Percentiles rank a stretch among this genome's conserved stretches.
These are phyloP conservation scores for Clunio marinus DNA, from an alignment of 2,888 invertebrate species.

Conservation along the genomic window DNA sequence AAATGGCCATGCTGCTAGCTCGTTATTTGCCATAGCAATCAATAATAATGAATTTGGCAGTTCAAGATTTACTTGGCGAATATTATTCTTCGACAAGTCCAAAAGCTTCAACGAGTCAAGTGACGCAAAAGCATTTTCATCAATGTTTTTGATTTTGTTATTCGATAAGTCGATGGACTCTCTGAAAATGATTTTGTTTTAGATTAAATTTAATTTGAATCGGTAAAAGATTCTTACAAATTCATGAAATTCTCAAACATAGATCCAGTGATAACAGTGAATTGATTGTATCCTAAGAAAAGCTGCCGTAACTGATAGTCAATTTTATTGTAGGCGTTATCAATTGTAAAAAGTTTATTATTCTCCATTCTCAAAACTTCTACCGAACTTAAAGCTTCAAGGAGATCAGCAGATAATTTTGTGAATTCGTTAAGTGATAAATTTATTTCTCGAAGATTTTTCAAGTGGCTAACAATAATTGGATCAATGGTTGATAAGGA, in stretches of 20 bases:
- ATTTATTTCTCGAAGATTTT: conserved; percentile 34
- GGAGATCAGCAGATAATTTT: conserved; percentile 37
- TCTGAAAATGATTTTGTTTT: too few relatives aligned
- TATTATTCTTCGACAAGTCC: conserved; percentile 39
- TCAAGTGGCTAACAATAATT: conserved; percentile 33
- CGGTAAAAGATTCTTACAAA: conserved; percentile 26
- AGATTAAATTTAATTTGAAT: neutral
- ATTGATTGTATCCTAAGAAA: conserved; percentile 39
- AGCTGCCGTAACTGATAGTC: conserved; percentile 28
- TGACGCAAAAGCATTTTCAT: conserved; percentile 38
- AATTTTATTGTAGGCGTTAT: neutral
- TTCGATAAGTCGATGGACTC: conserved; percentile 37
- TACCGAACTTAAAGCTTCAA: conserved; percentile 18
- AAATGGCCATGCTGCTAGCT: conserved; percentile 39
- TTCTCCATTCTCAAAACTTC: conserved; percentile 27
- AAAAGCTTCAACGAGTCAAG: conserved; percentile 33
- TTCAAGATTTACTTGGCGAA: conserved; percentile 19
- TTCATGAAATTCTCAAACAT: conserved; percentile 39
- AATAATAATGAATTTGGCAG: conserved; percentile 33
- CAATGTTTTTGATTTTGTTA: conserved; percentile 39
- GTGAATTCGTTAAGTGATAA: conserved; percentile 39
- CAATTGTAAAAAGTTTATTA: conserved; percentile 39
- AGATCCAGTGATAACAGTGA: conserved; percentile 30
- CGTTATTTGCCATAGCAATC: conserved; percentile 36
- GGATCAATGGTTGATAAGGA: conserved; percentile 36